These are phyloP conservation scores for Bergia puertoricense DNA, from an alignment of 92 coral and sea anemone genomes.

Conservation along the genomic window DNA sequence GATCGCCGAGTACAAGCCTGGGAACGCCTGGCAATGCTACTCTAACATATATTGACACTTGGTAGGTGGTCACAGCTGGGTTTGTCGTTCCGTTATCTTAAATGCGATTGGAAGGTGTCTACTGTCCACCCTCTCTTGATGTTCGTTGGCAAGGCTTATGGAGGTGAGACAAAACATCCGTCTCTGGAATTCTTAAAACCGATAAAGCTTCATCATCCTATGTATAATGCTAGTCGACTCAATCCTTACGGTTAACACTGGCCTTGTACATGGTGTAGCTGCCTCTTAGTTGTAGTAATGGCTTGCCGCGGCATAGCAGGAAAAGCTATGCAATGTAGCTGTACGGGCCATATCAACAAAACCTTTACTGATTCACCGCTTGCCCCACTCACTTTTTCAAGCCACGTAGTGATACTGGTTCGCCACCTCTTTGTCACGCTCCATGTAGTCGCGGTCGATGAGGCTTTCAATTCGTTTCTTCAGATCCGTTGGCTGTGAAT, in stretches of 20 bases:
- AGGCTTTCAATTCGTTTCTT: conserved; percentile 99
- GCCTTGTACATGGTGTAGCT: background rate
- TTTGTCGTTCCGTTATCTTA: background rate
- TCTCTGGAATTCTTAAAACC: background rate
- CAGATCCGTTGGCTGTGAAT: conserved; percentile 88
- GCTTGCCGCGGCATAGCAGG: background rate
- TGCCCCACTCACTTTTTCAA: conserved; percentile 31
- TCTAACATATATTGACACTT: background rate
- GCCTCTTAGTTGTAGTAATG: background rate
- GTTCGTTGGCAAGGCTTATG: background rate
- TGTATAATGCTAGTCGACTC: background rate
- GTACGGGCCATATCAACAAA: conserved; percentile 18
- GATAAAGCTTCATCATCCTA: background rate
- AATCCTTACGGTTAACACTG: background rate
- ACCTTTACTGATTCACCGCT: background rate
- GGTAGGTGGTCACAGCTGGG: background rate
- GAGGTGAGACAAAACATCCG: background rate
- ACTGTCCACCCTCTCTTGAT: background rate
- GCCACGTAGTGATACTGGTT: conserved; percentile 99
- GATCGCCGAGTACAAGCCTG: no score
- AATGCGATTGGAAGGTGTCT: background rate
- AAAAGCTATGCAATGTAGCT: background rate
- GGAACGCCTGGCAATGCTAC: background rate
- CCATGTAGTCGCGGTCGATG: conserved; percentile 98
- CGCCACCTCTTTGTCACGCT: conserved; percentile 92